A percentile compares a stretch with the other conserved stretches of the same genome.
phyloP scores from a whole-genome alignment of 2,888 invertebrate genomes.

The Tubulanus polymorphus region DNA sequence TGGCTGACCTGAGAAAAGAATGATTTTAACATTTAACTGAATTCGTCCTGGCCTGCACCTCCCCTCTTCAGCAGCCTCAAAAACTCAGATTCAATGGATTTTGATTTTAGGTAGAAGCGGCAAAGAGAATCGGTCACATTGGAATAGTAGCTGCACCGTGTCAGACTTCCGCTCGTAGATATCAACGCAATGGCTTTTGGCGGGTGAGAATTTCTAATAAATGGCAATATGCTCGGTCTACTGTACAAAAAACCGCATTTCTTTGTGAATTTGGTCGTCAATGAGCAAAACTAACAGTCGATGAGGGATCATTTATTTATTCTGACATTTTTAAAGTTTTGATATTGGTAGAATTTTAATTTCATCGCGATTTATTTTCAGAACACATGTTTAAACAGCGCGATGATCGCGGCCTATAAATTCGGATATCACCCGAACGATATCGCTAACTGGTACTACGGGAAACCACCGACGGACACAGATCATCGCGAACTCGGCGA shows the following conservation, averaged over 20 bases:
- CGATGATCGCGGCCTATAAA: slow-evolving; percentile 24
- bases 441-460: slow-evolving; percentile 30
- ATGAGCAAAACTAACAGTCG: no score
- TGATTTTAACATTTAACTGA: no score
- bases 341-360: no score
- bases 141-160: slow-evolving; percentile 19
- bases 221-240: no score
- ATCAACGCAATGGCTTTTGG: slow-evolving; percentile 24
- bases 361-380: slow-evolving; percentile 17
- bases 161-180: slow-evolving; percentile 26
- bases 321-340: no score
- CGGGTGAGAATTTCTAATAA: slow-evolving; percentile 16
- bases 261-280: background rate
- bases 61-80: no score
- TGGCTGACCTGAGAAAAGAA: no score
- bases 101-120: slow-evolving; percentile 20
- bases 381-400: slow-evolving; percentile 23
- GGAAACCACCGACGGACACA: no score
- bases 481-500: no score
- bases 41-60: no score
- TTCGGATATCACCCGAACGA: slow-evolving; percentile 27
- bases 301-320: no score
- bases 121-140: slow-evolving; percentile 25
- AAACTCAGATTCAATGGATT: background rate
- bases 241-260: background rate